Conservation (phyloP, 2,888 invertebrate species). For the Dasysyrphus albostriatus region DNA sequence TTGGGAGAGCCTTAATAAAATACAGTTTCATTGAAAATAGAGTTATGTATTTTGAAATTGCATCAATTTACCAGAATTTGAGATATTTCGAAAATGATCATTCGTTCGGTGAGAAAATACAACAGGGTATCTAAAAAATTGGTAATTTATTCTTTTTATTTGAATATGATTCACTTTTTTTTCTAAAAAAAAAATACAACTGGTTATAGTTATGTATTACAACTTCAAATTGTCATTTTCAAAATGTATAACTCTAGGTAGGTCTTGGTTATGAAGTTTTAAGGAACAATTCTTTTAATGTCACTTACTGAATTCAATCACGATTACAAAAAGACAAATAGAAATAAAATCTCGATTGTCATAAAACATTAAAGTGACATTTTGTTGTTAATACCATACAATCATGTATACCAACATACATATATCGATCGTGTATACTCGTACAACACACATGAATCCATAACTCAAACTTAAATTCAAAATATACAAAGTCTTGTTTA, state of each 20-base stretch:
- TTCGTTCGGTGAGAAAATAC: too few species aligned
- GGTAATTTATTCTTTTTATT: too few species aligned
- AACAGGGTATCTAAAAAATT: too few species aligned
- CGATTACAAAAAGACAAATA: slow-evolving; percentile 1
- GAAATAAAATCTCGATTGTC: slow-evolving; percentile 12
- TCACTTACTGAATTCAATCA: slow-evolving; percentile 7
- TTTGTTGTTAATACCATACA: slow-evolving; percentile 18
- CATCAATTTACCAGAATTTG: too few species aligned
- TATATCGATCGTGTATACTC: not conserved
- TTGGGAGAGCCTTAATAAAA: too few species aligned
- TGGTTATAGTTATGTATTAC: not conserved
- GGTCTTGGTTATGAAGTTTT: not conserved
- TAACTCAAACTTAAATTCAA: not conserved
- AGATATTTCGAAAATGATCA: too few species aligned
- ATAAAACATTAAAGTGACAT: slow-evolving; percentile 40
- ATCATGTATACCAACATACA: slow-evolving; percentile 22
- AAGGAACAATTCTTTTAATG: not conserved
- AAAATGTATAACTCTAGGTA: not conserved
- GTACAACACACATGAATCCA: not conserved
- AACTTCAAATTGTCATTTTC: not conserved
- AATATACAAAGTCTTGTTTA: slow-evolving; percentile 36
- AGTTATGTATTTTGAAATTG: too few species aligned
- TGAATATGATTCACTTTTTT: too few species aligned
- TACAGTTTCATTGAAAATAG: too few species aligned
- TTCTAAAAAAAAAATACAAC: too few species aligned